These are phyloP conservation scores for Psittacara wagleri DNA, from an alignment of 2,113 vertebrate species.

Conservation along the genomic window DNA sequence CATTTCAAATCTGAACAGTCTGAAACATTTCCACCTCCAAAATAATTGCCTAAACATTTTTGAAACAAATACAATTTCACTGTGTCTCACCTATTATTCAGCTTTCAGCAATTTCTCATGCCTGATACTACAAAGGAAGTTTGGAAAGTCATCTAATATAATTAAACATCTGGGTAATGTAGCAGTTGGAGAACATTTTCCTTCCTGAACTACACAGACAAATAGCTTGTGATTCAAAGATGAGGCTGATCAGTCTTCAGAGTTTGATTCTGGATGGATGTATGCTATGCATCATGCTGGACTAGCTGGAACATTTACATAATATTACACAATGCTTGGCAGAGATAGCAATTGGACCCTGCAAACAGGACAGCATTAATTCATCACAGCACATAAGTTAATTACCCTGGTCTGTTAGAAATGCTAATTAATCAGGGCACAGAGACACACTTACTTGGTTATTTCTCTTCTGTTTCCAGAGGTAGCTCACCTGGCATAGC, in stretches of 20 bases:
- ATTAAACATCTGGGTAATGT: neutral
- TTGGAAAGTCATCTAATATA: neutral
- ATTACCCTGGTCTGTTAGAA: slow-evolving; percentile 28
- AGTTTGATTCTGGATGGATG: neutral
- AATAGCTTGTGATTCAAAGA: slow-evolving; percentile 1
- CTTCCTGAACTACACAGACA: neutral
- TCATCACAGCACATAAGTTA: slow-evolving; percentile 34
- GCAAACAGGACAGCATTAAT: slow-evolving; percentile 8
- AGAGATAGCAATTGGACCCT: neutral
- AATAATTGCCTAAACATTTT: neutral
- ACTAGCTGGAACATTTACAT: slow-evolving; percentile 1
- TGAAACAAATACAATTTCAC: neutral
- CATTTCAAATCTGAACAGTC: neutral
- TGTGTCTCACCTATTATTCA: neutral
- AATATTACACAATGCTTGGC: neutral
- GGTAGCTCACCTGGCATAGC: neutral
- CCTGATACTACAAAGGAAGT: neutral
- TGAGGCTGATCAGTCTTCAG: neutral
- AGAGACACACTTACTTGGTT: neutral
- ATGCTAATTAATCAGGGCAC: slow-evolving; percentile 12
- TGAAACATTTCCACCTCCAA: neutral
- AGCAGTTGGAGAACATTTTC: neutral
- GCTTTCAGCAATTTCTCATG: neutral
- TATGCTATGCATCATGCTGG: neutral
- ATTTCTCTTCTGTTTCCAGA: slow-evolving; percentile 28